phyloP scores from a whole-genome alignment of 2,888 invertebrate species.

The Trissolcus japonicus region DNA sequence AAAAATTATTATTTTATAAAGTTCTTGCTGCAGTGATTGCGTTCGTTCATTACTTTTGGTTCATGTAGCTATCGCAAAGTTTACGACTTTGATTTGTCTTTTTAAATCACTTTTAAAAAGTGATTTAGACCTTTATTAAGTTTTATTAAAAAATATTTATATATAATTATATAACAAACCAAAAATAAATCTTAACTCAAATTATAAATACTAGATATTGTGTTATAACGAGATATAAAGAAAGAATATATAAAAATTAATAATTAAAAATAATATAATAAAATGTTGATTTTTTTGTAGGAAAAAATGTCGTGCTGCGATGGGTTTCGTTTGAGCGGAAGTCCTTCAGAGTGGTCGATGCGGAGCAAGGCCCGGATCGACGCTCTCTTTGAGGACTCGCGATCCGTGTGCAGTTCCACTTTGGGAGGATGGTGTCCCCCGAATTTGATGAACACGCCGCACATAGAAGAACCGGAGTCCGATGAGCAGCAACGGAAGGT shows the following conservation, averaged over 20 bases:
- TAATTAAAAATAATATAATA: background rate
- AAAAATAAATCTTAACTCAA: background rate
- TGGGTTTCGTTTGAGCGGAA: constrained; percentile 71
- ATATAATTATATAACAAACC: background rate
- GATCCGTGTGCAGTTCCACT: constrained; percentile 78
- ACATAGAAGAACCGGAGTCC: constrained; percentile 42
- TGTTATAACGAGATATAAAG: no score
- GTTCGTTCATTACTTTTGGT: no score
- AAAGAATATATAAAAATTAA: no score
- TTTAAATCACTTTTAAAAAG: no score
- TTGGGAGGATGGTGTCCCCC: constrained; percentile 66
- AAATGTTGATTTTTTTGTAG: background rate
- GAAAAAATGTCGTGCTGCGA: constrained; percentile 67
- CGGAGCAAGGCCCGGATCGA: constrained; percentile 81
- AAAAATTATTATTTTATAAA: no score
- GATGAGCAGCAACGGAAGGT: constrained; percentile 74
- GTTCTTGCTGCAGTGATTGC: no score
- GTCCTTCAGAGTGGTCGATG: constrained; percentile 72
- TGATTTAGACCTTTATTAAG: no score
- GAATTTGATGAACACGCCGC: constrained; percentile 27
- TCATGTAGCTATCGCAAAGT: no score
- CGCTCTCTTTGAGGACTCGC: constrained; percentile 86
- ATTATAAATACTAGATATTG: no score
- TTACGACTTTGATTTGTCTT: no score
- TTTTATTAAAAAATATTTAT: no score